Conservation (phyloP, 1,140 invertebrate species). For the Cepaea nemoralis region DNA sequence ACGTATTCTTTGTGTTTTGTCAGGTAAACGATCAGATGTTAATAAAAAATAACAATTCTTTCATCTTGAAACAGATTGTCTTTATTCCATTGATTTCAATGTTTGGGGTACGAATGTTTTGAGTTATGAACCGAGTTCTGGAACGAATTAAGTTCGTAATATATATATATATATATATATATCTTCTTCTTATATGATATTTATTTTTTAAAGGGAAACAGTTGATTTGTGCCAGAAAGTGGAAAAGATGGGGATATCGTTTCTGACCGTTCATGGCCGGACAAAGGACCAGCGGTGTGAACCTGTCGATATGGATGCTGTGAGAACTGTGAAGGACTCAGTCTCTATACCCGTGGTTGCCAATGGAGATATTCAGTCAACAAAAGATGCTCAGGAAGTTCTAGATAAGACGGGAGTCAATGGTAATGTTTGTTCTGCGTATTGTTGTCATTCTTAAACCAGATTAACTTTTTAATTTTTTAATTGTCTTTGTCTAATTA, state of each 20-base stretch:
- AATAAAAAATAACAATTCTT: too few relatives aligned
- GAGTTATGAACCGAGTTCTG: too few relatives aligned
- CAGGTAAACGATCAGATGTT: too few relatives aligned
- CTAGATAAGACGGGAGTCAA: conserved; percentile 80
- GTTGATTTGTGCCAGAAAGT: conserved; percentile 83
- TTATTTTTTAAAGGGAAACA: conserved; percentile 72
- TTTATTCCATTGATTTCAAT: too few relatives aligned
- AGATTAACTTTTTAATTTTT: too few relatives aligned
- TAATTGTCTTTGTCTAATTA: not conserved
- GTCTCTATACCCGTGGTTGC: conserved; percentile 87
- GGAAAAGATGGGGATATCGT: conserved; percentile 88
- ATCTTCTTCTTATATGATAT: not conserved
- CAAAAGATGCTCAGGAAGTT: conserved; percentile 80
- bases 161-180: not conserved
- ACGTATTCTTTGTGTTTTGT: too few relatives aligned
- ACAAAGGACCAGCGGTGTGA: conserved; percentile 85
- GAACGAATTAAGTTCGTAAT: too few relatives aligned
- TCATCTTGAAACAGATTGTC: too few relatives aligned
- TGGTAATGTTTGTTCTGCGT: conserved; percentile 74
- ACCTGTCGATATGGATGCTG: conserved; percentile 82
- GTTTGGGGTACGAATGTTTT: too few relatives aligned
- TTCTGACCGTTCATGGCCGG: conserved; percentile 90
- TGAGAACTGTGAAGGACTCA: conserved; percentile 81
- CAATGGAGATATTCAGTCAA: conserved; percentile 88
- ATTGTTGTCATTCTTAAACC: too few relatives aligned